Percentiles rank a stretch among this genome's conserved stretches.
These are phyloP conservation scores for Agrotis ipsilon DNA, from an alignment of 2,888 invertebrate genomes.

Conservation along the genomic window DNA sequence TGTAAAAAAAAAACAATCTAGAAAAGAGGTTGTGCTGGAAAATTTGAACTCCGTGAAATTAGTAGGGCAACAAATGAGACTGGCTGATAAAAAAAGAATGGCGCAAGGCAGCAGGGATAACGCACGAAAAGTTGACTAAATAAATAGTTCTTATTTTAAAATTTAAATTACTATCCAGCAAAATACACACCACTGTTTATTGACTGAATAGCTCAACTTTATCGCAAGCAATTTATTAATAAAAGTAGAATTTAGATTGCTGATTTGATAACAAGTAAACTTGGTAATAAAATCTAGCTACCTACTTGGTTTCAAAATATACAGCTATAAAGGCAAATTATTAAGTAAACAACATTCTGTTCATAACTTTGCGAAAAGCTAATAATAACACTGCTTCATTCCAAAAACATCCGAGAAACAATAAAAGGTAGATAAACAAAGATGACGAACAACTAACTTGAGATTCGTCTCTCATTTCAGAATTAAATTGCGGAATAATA, in stretches of 20 bases:
- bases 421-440: constrained; percentile 63
- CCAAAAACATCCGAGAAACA: constrained; percentile 33
- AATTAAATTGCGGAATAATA: constrained; percentile 78
- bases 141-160: constrained; percentile 30
- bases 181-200: constrained; percentile 10
- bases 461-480: constrained; percentile 66
- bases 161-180: constrained; percentile 10
- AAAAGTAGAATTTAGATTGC: constrained; percentile 24
- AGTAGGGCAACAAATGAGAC: background rate
- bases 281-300: constrained; percentile 5
- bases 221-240: constrained; percentile 26
- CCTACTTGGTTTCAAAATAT: constrained; percentile 25
- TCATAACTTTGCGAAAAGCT: constrained; percentile 20
- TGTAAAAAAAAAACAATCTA: background rate
- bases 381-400: constrained; percentile 20
- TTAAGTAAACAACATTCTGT: background rate
- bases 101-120: background rate
- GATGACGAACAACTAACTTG: constrained; percentile 60
- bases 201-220: constrained; percentile 6
- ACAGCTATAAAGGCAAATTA: constrained; percentile 4
- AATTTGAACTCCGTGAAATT: constrained; percentile 9
- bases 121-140: background rate
- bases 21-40: constrained; percentile 8
- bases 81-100: constrained; percentile 22
- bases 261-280: constrained; percentile 24